phyloP scores from a whole-genome alignment of 2,797 vertebrate species.

The Gastrophryne carolinensis region DNA sequence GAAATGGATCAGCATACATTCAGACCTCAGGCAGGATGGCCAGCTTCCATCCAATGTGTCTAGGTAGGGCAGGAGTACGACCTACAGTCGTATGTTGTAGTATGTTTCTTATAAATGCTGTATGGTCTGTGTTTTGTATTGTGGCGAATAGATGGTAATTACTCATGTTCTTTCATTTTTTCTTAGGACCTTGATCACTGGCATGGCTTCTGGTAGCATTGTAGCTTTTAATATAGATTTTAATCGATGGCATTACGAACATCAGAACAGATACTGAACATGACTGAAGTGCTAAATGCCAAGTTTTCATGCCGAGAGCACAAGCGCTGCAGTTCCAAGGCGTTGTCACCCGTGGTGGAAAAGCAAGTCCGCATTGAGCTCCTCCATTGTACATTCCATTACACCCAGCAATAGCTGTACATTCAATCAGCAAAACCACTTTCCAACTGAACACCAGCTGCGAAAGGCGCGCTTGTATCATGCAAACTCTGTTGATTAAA shows the following conservation, averaged over 20 bases:
- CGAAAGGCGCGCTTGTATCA: constrained; percentile 73
- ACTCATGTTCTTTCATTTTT: background rate
- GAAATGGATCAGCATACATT: too few relatives aligned
- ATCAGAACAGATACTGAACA: constrained; percentile 93
- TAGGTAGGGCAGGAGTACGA: too few relatives aligned
- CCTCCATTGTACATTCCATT: constrained; percentile 75
- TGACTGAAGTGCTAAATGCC: constrained; percentile 63
- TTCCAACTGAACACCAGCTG: constrained; percentile 76
- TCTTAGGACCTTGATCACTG: constrained; percentile 92
- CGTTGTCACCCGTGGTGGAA: constrained; percentile 66
- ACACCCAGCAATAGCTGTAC: constrained; percentile 78
- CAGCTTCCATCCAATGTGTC: too few relatives aligned
- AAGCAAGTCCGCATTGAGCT: constrained; percentile 69
- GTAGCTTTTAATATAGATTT: constrained; percentile 99
- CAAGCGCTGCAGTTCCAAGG: constrained; percentile 70
- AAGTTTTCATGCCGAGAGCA: constrained; percentile 69
- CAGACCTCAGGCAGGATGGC: too few relatives aligned
- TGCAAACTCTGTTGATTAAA: constrained; percentile 76
- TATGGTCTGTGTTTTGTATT: too few relatives aligned
- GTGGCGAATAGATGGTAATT: background rate
- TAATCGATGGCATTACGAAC: constrained; percentile 98
- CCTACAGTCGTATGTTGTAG: too few relatives aligned
- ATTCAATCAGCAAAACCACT: constrained; percentile 76
- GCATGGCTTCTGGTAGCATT: constrained; percentile 97
- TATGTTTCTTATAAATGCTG: too few relatives aligned